Evolutionary conservation across 2,113 vertebrate genomes (phyloP).

Genomic region (Hemicordylus capensis): DNA sequence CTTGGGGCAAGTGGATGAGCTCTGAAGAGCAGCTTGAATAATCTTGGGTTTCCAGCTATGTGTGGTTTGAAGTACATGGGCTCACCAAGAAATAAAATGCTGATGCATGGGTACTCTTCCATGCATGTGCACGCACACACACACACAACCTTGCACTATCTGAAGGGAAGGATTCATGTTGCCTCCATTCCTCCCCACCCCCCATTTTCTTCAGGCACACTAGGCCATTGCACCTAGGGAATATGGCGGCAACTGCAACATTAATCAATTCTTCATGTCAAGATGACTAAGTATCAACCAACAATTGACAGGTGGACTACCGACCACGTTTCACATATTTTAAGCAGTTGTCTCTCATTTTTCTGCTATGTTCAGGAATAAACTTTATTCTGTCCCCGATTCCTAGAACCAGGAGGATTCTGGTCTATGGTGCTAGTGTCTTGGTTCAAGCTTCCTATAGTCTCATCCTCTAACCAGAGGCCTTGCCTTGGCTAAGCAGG

Average conservation of each 20-base stretch:
- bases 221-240: background rate
- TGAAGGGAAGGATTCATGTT: background rate
- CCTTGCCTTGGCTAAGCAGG: too few relatives aligned
- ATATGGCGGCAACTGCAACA: background rate
- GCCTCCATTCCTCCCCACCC: background rate
- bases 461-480: background rate
- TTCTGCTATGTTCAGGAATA: background rate
- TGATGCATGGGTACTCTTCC: background rate
- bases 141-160: background rate
- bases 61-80: background rate
- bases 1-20: too few relatives aligned
- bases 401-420: background rate
- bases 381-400: background rate
- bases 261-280: background rate
- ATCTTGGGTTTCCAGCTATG: too few relatives aligned
- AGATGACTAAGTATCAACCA: too few relatives aligned
- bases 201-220: background rate
- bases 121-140: background rate
- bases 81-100: background rate
- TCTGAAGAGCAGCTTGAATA: too few relatives aligned
- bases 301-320: background rate
- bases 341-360: background rate
- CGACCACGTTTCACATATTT: background rate
- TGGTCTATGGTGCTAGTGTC: background rate
- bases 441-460: too few relatives aligned